Evolutionary conservation across 2,113 vertebrate genomes (phyloP).

Genomic region (Platichthys stellatus): DNA sequence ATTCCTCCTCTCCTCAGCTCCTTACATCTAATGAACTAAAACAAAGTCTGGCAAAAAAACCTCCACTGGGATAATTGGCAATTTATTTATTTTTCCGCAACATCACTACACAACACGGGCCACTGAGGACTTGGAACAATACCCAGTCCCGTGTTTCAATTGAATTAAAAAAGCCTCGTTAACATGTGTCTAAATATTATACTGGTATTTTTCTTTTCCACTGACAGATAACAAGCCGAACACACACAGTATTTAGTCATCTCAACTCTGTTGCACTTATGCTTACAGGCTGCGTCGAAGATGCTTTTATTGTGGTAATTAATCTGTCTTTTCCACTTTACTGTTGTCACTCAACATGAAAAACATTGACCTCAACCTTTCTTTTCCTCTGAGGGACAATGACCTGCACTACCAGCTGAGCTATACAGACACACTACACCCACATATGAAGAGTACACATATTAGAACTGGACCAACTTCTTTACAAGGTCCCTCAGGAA

Average conservation of each 20-base stretch:
- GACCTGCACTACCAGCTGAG: background rate
- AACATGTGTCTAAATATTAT: conserved; percentile 39
- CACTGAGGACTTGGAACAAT: conserved; percentile 18
- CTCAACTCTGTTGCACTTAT: conserved; percentile 11
- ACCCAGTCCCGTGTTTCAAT: conserved; percentile 14
- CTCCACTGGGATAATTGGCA: conserved; percentile 56
- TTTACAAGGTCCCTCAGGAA: conserved; percentile 12
- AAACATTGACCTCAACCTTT: conserved; percentile 21
- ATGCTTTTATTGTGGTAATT: conserved; percentile 53
- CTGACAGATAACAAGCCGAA: background rate
- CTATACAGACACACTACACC: background rate
- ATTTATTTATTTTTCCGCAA: conserved; percentile 49
- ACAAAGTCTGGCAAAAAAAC: conserved; percentile 63
- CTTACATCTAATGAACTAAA: conserved; percentile 68
- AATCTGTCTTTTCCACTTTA: conserved; percentile 48
- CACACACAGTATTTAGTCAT: conserved; percentile 6
- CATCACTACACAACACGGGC: conserved; percentile 24
- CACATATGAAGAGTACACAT: background rate
- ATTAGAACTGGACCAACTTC: conserved; percentile 4
- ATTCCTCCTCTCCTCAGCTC: conserved; percentile 57
- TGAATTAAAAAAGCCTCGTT: conserved; percentile 31
- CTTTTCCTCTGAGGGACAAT: conserved; percentile 20
- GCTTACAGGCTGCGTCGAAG: conserved; percentile 35
- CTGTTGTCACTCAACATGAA: conserved; percentile 34
- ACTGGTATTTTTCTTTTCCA: conserved; percentile 7